These are phyloP conservation scores for Pachyramphus minor DNA, from an alignment of 2,113 vertebrate species.

Conservation along the genomic window DNA sequence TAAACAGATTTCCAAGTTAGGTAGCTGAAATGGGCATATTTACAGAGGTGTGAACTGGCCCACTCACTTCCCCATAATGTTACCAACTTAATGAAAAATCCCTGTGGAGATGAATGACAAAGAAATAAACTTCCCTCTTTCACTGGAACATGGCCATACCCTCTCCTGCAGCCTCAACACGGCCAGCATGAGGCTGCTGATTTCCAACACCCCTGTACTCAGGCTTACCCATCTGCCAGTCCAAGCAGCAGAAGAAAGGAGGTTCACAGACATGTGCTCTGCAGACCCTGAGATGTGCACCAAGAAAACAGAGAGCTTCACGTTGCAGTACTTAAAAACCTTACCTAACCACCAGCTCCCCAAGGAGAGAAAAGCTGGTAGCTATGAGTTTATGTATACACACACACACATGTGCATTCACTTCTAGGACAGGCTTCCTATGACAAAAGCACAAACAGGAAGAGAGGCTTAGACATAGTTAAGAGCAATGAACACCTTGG, in stretches of 20 bases:
- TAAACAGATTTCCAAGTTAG: not conserved
- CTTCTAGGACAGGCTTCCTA: not conserved
- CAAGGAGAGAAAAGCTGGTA: not conserved
- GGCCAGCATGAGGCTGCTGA: rapidly evolving
- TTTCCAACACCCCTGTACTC: not conserved
- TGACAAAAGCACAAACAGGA: not conserved
- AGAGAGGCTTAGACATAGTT: not conserved
- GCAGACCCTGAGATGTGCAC: not conserved
- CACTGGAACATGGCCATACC: not conserved
- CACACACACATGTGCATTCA: rapidly evolving
- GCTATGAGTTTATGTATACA: rapidly evolving
- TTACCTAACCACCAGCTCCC: not conserved
- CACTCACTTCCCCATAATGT: not conserved
- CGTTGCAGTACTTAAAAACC: not conserved
- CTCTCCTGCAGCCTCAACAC: not conserved
- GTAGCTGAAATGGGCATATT: not conserved
- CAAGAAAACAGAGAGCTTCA: not conserved
- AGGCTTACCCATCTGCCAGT: not conserved
- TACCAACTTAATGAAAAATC: not conserved
- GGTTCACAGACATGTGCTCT: not conserved
- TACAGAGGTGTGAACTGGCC: not conserved
- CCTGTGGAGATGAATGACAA: not conserved
- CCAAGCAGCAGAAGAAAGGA: not conserved
- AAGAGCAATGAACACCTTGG: not conserved
- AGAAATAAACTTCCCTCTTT: not conserved